Percentiles rank a stretch among this genome's conserved stretches.
Evolutionary conservation across 2,113 vertebrate species (phyloP).

Genomic region (Podarcis muralis): DNA sequence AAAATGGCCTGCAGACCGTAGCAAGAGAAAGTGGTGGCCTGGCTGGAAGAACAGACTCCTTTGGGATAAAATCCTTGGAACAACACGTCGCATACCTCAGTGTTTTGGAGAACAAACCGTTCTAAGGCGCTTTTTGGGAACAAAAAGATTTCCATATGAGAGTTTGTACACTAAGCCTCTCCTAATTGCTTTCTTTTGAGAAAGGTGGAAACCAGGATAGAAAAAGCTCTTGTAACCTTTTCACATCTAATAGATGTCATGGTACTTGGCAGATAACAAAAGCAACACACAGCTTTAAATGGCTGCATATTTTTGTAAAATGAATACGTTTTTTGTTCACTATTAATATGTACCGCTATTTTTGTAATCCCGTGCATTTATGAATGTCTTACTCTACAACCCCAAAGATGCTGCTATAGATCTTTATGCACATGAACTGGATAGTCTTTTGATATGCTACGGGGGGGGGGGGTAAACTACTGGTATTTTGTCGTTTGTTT

Average conservation of each 20-base stretch:
- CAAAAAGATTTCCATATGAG: slow-evolving; percentile 47
- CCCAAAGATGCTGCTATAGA: slow-evolving; percentile 78
- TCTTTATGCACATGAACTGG: slow-evolving; percentile 45
- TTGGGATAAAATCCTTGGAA: slow-evolving; percentile 83
- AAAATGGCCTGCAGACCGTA: slow-evolving; percentile 77
- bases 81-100: slow-evolving; percentile 84
- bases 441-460: slow-evolving; percentile 42
- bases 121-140: slow-evolving; percentile 39
- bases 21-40: slow-evolving; percentile 72
- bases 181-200: slow-evolving; percentile 69
- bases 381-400: slow-evolving; percentile 70
- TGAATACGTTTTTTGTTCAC: slow-evolving; percentile 53
- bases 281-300: slow-evolving; percentile 48
- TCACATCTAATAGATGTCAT: slow-evolving; percentile 72
- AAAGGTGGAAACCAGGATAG: slow-evolving; percentile 65
- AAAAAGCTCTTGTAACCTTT: slow-evolving; percentile 62
- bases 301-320: slow-evolving; percentile 65
- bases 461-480: slow-evolving; percentile 17
- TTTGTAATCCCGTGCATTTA: slow-evolving; percentile 67
- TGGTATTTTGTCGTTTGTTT: slow-evolving; percentile 36
- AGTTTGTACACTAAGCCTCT: slow-evolving; percentile 47
- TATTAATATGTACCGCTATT: slow-evolving; percentile 30
- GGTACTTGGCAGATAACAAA: slow-evolving; percentile 49
- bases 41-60: slow-evolving; percentile 79
- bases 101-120: slow-evolving; percentile 87